Evolutionary conservation across 2,113 vertebrate species (phyloP), one percentile per base, ranked within the genome.

Genomic region (Pachycephala philippinensis): DNA sequence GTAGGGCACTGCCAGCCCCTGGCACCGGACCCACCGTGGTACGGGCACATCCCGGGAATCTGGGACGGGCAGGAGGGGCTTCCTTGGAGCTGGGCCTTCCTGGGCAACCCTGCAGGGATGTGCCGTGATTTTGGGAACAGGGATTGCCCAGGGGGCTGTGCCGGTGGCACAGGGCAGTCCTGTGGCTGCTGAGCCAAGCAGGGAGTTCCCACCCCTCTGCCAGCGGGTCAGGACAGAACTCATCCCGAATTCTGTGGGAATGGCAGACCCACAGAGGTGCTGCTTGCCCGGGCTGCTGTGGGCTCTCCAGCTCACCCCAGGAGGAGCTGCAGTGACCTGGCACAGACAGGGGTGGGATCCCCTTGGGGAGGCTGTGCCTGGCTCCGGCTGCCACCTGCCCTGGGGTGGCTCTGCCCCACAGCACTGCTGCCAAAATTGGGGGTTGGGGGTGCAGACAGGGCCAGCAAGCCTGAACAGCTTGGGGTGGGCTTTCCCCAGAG

Each of bases 1-100:
- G 99, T 99, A 99, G 97, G 77, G 74, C 79, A 24, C 9, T 47
- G 49, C 61, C 72, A 35, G 77, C 82, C 53, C 61, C 71, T 45
- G 56, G 84, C 89, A 80, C 79, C 54, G 94, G 77, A 72, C 65
- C 49, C 12, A 47, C 84, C 59, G 7, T 4, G 97, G 95, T 80
- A 92, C 0, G 54, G 87, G 39, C 54, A 28, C 10, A 0, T 45
- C 82, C 72, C 0, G 13, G 72, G 22, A 33, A 19, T 16, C 24
- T 23, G 72, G 37, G 30, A 39, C 0, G 4, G 81, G 80, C 50
- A 40, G 45, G 54, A n/a, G 35, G 57, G 69, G 33, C 42, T 63
- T n/a, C 47, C 72, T 6, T 13, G 39, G 24, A 4, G 47, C 66
- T 35, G 57, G 40, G 15, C 10, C 44, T 30, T 19, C 49, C 71